Percentiles rank a stretch among this genome's conserved stretches.
These are phyloP conservation scores for Embiotoca jacksoni DNA, from an alignment of 2,113 vertebrate genomes.

Conservation along the genomic window DNA sequence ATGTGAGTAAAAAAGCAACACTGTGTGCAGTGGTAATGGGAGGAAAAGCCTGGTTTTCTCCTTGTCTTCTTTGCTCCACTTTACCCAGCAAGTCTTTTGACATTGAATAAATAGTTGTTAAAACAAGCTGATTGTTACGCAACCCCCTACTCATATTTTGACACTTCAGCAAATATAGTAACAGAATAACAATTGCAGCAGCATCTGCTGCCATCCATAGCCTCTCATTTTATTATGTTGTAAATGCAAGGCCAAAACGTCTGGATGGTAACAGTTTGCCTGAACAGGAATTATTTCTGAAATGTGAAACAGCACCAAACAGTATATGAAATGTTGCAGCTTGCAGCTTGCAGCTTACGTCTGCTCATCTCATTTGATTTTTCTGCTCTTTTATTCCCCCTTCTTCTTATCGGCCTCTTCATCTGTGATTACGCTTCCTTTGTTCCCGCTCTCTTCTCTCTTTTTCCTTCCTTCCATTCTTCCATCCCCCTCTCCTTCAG, in stretches of 20 bases:
- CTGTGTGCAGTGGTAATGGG: background rate
- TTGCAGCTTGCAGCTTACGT: background rate
- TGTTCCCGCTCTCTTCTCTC: slow-evolving; percentile 43
- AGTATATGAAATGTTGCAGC: background rate
- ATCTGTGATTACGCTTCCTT: slow-evolving; percentile 48
- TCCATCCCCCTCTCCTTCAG: slow-evolving; percentile 56
- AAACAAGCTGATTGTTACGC: slow-evolving; percentile 22
- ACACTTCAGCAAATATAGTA: slow-evolving; percentile 18
- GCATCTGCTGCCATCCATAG: background rate
- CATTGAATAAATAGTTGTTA: slow-evolving; percentile 20
- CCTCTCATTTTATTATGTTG: background rate
- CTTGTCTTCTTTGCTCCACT: background rate
- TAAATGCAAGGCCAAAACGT: background rate
- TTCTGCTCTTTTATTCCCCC: slow-evolving; percentile 8
- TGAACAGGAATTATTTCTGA: background rate
- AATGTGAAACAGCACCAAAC: background rate
- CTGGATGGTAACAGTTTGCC: background rate
- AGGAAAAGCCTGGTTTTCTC: background rate
- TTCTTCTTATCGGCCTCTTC: slow-evolving; percentile 20
- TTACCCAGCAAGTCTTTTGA: slow-evolving; percentile 24
- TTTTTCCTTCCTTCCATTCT: slow-evolving; percentile 37
- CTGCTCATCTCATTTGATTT: background rate
- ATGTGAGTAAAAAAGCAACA: background rate
- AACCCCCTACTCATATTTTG: slow-evolving; percentile 1
- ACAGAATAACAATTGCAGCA: slow-evolving; percentile 3